Evolutionary conservation across 1,140 invertebrate species (phyloP).

Genomic region (Pseudoatta argentina): DNA sequence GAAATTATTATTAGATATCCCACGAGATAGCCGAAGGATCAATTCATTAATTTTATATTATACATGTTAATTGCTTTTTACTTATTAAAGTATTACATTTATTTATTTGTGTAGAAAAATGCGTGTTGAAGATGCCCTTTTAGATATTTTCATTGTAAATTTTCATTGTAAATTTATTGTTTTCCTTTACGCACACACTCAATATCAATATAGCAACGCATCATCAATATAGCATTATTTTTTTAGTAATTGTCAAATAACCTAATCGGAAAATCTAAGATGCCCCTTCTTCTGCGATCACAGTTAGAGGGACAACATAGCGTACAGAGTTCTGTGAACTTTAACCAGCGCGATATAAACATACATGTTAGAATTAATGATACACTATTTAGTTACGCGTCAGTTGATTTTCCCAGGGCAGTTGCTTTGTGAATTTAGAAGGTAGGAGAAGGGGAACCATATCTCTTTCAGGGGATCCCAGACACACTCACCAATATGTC

Average conservation of each 20-base stretch:
- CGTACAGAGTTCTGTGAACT: background rate
- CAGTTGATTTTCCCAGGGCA: conserved; percentile 86
- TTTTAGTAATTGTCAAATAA: background rate
- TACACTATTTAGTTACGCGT: conserved; percentile 86
- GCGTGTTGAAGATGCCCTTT: background rate
- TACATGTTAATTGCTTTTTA: background rate
- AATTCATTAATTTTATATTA: background rate
- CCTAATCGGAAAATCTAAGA: conserved; percentile 7
- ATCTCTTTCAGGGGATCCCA: conserved; percentile 23
- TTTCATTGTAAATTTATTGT: background rate
- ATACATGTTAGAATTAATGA: conserved; percentile 85
- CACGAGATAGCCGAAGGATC: background rate
- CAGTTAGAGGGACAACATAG: background rate
- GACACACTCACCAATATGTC: conserved; percentile 82
- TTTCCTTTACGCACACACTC: background rate
- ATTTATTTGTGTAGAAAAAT: background rate
- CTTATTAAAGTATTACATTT: background rate
- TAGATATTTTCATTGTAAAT: background rate
- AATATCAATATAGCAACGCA: background rate
- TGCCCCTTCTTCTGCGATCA: background rate
- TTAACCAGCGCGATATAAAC: conserved; percentile 83
- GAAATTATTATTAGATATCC: background rate
- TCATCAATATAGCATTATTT: background rate
- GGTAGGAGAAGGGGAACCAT: background rate
- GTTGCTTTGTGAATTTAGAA: conserved; percentile 69